Conservation (phyloP, 2,113 vertebrate species). For the Acrocephalus arundinaceus region DNA sequence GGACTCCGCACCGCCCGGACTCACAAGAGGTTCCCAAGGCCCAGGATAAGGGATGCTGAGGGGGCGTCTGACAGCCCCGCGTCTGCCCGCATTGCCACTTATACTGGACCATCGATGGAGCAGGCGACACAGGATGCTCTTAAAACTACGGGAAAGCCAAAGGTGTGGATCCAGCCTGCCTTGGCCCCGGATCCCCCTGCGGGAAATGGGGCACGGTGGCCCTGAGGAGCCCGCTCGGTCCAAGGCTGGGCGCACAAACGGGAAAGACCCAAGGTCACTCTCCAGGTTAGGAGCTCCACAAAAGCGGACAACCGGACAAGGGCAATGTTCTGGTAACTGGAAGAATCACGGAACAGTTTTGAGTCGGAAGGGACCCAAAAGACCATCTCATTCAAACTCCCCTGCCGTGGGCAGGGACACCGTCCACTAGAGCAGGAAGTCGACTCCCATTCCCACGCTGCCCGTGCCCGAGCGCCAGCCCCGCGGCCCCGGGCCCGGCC, state of each 20-base stretch:
- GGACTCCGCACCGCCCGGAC: fast-evolving
- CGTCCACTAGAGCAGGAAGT: background rate
- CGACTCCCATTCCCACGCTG: background rate
- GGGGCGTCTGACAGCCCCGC: fast-evolving
- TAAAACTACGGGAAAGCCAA: fast-evolving
- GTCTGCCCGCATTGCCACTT: fast-evolving
- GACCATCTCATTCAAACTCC: no score
- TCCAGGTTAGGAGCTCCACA: fast-evolving
- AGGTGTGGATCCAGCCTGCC: fast-evolving
- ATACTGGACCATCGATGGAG: fast-evolving
- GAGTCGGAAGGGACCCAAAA: background rate
- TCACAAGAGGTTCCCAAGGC: background rate
- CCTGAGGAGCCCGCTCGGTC: background rate
- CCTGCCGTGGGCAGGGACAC: background rate
- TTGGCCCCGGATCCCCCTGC: fast-evolving
- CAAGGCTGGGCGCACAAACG: background rate
- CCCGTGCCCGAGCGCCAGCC: background rate
- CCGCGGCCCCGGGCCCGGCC: background rate
- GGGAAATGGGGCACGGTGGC: background rate
- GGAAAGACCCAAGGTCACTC: no score
- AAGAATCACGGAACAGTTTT: fast-evolving
- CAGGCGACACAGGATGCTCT: no score
- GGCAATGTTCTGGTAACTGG: background rate
- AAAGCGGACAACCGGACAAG: background rate
- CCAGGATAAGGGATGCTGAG: fast-evolving